phyloP scores from a whole-genome alignment of 1,140 invertebrate genomes.

The Thaumatotibia leucotreta region DNA sequence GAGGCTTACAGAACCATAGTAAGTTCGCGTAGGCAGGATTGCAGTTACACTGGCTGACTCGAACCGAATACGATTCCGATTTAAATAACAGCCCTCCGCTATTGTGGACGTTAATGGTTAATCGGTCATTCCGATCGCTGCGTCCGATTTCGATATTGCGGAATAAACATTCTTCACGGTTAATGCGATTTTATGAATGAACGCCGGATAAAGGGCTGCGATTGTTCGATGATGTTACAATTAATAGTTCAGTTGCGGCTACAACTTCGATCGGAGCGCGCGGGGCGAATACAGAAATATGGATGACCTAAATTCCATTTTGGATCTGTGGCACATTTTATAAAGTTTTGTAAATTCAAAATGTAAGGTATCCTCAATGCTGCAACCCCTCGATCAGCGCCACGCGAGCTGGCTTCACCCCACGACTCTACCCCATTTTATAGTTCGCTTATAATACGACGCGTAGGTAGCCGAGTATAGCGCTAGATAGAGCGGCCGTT shows the following conservation, averaged over 20 bases:
- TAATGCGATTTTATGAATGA: conserved; percentile 57
- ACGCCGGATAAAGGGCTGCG: conserved; percentile 39
- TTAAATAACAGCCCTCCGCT: conserved; percentile 30
- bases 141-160: conserved; percentile 48
- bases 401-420: conserved; percentile 29
- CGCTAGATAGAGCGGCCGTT: conserved; percentile 59
- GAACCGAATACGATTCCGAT: background rate
- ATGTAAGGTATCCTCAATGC: background rate
- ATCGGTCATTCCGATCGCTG: conserved; percentile 56
- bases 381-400: background rate
- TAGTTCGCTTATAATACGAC: conserved; percentile 51
- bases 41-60: background rate
- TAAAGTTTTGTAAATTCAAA: background rate
- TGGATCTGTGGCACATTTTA: background rate
- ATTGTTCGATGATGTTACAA: conserved; percentile 34
- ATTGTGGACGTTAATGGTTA: conserved; percentile 63
- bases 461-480: conserved; percentile 61
- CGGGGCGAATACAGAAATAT: background rate
- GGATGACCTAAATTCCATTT: background rate
- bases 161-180: conserved; percentile 50
- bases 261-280: background rate
- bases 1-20: background rate
- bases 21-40: background rate
- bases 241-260: background rate
- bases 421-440: conserved; percentile 61